phyloP scores from a whole-genome alignment of 2,888 invertebrate species.

The Melieria picta region DNA sequence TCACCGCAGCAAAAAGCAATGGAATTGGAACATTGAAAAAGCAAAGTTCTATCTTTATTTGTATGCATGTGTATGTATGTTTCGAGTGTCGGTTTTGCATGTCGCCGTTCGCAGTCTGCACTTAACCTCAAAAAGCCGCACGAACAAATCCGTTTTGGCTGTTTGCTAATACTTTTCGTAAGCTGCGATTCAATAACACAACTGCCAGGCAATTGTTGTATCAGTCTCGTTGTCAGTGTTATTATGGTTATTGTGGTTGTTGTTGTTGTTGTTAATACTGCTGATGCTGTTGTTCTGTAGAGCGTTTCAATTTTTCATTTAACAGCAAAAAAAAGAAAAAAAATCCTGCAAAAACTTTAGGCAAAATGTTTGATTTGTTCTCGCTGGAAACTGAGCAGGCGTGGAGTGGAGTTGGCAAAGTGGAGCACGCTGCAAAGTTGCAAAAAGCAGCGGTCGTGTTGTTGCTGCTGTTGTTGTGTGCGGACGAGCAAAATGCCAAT shows the following conservation, averaged over 20 bases:
- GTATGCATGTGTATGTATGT: neutral
- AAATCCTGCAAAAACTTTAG: neutral
- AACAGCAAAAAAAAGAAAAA: conserved; percentile 14
- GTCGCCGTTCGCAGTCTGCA: neutral
- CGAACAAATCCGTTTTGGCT: neutral
- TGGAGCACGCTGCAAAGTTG: neutral
- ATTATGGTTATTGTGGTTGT: neutral
- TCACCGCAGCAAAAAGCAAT: no score
- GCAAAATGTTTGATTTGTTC: neutral
- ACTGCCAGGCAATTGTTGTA: conserved; percentile 27
- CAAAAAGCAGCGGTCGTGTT: neutral
- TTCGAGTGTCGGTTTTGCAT: no score
- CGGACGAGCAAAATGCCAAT: neutral
- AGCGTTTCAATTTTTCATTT: conserved; percentile 30
- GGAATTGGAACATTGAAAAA: neutral
- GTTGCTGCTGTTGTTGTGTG: neutral
- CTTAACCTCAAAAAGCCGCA: conserved; percentile 21
- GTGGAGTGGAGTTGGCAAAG: neutral
- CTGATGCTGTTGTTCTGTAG: no score
- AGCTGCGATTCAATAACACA: conserved; percentile 32
- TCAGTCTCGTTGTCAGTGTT: conserved; percentile 16
- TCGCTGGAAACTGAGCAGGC: neutral
- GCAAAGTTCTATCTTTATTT: neutral
- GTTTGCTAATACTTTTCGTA: conserved; percentile 27
- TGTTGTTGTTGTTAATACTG: no score